A percentile compares a stretch with the other conserved stretches of the same genome.
These are phyloP conservation scores for Latrodectus elegans DNA, from an alignment of 2,888 invertebrate genomes.

Conservation along the genomic window DNA sequence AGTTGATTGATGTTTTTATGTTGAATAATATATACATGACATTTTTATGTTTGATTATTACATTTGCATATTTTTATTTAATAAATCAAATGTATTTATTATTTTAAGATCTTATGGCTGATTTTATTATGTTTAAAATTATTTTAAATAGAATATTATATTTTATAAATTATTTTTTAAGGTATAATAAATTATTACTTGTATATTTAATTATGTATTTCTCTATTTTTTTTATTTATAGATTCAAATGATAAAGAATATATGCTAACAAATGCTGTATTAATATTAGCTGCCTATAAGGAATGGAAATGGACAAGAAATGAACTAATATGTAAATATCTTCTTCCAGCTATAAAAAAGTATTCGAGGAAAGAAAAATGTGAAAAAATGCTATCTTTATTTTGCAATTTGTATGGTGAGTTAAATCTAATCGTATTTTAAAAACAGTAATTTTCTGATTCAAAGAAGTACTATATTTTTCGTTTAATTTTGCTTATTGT, in stretches of 20 bases:
- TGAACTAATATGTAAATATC: conserved; percentile 5
- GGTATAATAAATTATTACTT: neutral
- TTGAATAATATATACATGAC: no score
- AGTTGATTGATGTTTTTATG: no score
- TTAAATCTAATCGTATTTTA: neutral
- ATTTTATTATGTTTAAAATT: no score
- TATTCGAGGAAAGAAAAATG: neutral
- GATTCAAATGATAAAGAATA: neutral
- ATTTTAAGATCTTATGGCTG: no score
- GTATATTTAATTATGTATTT: neutral
- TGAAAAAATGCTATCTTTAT: conserved; percentile 16
- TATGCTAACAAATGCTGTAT: conserved; percentile 4
- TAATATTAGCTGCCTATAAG: conserved; percentile 7
- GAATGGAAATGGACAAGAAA: conserved; percentile 7
- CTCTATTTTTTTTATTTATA: neutral
- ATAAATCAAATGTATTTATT: no score
- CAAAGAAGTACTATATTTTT: neutral
- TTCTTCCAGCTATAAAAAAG: conserved; percentile 7
- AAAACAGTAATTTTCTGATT: neutral
- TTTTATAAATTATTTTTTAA: neutral
- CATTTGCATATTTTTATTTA: no score
- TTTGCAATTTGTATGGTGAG: conserved; percentile 34
- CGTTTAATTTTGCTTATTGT: neutral
- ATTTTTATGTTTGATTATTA: no score
- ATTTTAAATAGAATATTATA: no score